Percentiles rank a stretch among this genome's conserved stretches.
Evolutionary conservation across 2,797 vertebrate genomes (phyloP).

Genomic region (Mormyrus hasselquistii): DNA sequence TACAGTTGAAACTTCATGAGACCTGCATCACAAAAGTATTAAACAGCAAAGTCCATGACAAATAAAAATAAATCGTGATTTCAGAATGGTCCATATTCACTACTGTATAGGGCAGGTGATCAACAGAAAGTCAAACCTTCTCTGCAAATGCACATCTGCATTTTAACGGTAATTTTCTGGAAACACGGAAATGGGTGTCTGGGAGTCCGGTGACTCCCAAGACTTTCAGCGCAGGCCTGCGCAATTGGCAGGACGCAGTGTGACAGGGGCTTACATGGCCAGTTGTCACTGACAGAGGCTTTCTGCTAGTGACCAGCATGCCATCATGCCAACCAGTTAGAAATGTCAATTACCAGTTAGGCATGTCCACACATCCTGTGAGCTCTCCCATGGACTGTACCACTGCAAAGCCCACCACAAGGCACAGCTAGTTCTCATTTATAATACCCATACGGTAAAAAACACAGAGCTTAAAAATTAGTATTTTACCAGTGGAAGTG

Average conservation of each 20-base stretch:
- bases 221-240: not conserved
- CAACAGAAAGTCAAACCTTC: not conserved
- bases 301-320: not conserved
- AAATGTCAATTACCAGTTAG: not conserved
- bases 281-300: constrained; percentile 16
- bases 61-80: not conserved
- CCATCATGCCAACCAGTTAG: not conserved
- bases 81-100: not conserved
- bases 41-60: not conserved
- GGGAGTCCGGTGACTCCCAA: not conserved
- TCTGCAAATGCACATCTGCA: not conserved
- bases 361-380: not conserved
- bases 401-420: not conserved
- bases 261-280: not conserved
- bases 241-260: not conserved
- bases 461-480: not conserved
- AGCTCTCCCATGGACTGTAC: not conserved
- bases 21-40: not conserved
- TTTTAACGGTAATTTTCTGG: not conserved
- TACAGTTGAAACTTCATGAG: not conserved
- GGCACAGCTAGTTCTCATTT: not conserved
- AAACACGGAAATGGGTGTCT: not conserved
- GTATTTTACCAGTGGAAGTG: not conserved
- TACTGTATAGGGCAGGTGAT: not conserved
- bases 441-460: not conserved